A percentile compares a stretch with the other conserved stretches of the same genome.
Evolutionary conservation across 1,140 invertebrate species (phyloP).

Genomic region (Helicoverpa armigera): DNA sequence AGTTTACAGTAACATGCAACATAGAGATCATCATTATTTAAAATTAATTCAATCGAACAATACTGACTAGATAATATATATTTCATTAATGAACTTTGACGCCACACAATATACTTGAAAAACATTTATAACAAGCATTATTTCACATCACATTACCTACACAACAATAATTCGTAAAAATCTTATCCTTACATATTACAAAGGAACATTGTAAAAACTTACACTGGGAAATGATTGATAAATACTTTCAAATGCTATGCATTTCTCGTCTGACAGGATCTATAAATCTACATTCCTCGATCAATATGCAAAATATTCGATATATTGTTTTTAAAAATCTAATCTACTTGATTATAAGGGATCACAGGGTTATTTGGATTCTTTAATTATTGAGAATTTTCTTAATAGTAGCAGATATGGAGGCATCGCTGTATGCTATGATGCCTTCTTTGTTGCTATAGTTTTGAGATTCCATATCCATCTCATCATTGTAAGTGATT

Average conservation of each 20-base stretch:
- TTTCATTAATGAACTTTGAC: conserved; percentile 37
- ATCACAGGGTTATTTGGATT: neutral
- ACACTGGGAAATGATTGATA: neutral
- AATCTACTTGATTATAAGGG: neutral
- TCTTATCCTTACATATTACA: neutral
- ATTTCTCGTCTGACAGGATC: neutral
- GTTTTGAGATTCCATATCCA: conserved; percentile 63
- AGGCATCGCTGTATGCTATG: conserved; percentile 66
- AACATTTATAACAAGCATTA: neutral
- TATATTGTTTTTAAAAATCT: no score
- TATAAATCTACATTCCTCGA: no score
- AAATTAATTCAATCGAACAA: conserved; percentile 8
- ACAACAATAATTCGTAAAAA: conserved; percentile 26
- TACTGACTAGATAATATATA: conserved; percentile 22
- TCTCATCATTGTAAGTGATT: conserved; percentile 72
- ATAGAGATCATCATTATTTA: conserved; percentile 35
- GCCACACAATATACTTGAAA: neutral
- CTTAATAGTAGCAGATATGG: conserved; percentile 65
- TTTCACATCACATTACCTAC: neutral
- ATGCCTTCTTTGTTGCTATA: conserved; percentile 78
- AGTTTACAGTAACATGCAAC: conserved; percentile 28
- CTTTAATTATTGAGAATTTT: conserved; percentile 50
- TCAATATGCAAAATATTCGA: no score
- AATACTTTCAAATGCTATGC: neutral
- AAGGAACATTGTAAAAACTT: neutral